phyloP scores from a whole-genome alignment of 2,113 vertebrate genomes.

The Scophthalmus maximus region DNA sequence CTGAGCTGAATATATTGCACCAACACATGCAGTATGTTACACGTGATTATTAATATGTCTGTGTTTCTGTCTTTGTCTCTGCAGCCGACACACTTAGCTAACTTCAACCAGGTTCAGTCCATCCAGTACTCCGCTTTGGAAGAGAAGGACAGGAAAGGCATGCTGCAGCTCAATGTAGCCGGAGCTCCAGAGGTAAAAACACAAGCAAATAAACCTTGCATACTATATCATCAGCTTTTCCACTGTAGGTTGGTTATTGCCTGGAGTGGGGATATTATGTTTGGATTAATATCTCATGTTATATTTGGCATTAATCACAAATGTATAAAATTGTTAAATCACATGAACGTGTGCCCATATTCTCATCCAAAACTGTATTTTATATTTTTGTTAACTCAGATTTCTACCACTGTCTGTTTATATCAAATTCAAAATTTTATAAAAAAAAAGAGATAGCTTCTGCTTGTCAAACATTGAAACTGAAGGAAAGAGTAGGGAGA shows the following conservation, averaged over 20 bases:
- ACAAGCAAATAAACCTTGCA: neutral
- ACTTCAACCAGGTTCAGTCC: constrained; percentile 95
- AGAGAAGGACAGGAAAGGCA: constrained; percentile 95
- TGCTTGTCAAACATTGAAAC: constrained; percentile 6
- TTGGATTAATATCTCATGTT: neutral
- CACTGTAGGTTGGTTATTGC: neutral
- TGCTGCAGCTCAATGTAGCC: constrained; percentile 91
- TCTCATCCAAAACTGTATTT: too few relatives aligned
- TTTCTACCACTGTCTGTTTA: neutral
- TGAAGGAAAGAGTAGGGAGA: too few relatives aligned
- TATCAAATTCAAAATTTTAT: neutral
- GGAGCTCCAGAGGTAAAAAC: constrained; percentile 90
- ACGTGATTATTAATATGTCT: neutral
- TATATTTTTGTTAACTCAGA: neutral
- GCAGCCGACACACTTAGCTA: constrained; percentile 94
- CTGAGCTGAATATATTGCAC: neutral
- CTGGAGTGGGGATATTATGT: neutral
- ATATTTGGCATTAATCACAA: neutral
- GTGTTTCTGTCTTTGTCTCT: constrained; percentile 31
- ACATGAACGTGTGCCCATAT: too few relatives aligned
- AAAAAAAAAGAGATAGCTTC: too few relatives aligned
- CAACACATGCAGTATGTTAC: neutral
- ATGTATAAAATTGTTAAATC: neutral
- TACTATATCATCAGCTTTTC: neutral
- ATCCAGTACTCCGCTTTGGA: constrained; percentile 94